Base-by-base conservation (phyloP, 2,888 invertebrate genomes). In the Drosophila testacea region DNA sequence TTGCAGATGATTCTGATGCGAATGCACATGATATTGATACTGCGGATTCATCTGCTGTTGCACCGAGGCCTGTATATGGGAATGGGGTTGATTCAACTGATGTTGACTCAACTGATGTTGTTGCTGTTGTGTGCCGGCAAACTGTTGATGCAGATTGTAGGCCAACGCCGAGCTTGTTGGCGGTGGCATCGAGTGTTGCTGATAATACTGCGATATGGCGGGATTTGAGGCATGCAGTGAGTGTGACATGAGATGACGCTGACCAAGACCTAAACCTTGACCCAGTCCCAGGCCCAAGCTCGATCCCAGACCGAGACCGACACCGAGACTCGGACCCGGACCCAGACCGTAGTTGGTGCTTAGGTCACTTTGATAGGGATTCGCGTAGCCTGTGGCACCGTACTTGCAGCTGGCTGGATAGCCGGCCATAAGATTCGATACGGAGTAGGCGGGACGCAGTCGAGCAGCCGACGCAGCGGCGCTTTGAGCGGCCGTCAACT, bases 181-280 rank as follows among this genome's bases (percentile, higher is more conserved):
- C 55, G 73, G 54, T 28, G 71, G 81, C 56, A 76, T 70, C 46
- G 75, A 81, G 34, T 83, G 81, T 57, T 88, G 91, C 62, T 89
- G 90, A 73, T 91, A 91, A 67, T 91, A 87, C 80, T 92, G 92
- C 79, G 91, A 91, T 22, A 92, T 91, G 85, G 92, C 91, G 76
- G 92, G 92, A 83, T 92, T 92, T 16, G 92, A 92, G 81, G 92
- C 91, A 76, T 92, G 92, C 86, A 92, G 78, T 69, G 92, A 85
- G 30, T 86, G 88, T 67, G 92, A 89, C 91, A 92, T 91, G 75
- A 91, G 79, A 69, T 91, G 91, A 65, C 92, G 92, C 13, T 92
- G 4, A 4, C 72, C 73, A 44, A 77, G 73, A 54, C 81, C 77
- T 5, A 69, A 13, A 39, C 73, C 69, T n/a, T 56, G 27, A 36